Base-by-base conservation (phyloP, 2,888 invertebrate species). In the Lepidochitona cinerea region DNA sequence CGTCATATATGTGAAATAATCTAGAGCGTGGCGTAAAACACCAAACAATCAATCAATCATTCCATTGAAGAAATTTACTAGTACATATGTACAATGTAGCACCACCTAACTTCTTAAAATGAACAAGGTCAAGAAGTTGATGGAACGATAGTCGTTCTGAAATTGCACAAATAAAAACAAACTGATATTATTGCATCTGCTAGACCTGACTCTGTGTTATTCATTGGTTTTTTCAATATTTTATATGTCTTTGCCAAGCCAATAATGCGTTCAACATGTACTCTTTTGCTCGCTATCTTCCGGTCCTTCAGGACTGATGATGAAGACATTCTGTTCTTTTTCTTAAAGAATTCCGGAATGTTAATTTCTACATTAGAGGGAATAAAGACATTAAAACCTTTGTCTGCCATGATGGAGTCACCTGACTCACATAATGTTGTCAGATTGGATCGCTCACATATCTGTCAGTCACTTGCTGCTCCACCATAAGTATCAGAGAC, bases 281-380 rank as follows among this genome's bases (percentile, higher is more conserved):
- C 79, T 18, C 80, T 37, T 52, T 80, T 80, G 49, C 75, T 74
- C 3, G 78, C 59, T 68, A 80, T 74, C 37, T 78, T 78, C 67
- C 75, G 71, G 72, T 82, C 78, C 33, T 37, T 66, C 9, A 71
- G n/a, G 23, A 77, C 74, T 1, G 74, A 35, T 66, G 52, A 49
- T n/a, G 68, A 37, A 41, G 36, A 35, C 73, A 79, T 75, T 59
- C 77, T 37, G 53, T 81, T 81, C 52, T 74, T 77, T 59, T 81
- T 80, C 29, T 59, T 73, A 35, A 81, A 79, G 72, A 81, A 81
- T 23, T 81, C 68, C n/a, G 79, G 79, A 49, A 79, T 82, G 68
- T 80, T 77, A 5, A 81, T 41, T 3, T 70, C 53, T 14, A 82
- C 79, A 69, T 75, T 68, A 53, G 12, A 82, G 79, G n/a, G n/a